A percentile compares a stretch with the other conserved stretches of the same genome.
phyloP scores from a whole-genome alignment of 2,797 vertebrate species.

The Phylloscopus collybita region DNA sequence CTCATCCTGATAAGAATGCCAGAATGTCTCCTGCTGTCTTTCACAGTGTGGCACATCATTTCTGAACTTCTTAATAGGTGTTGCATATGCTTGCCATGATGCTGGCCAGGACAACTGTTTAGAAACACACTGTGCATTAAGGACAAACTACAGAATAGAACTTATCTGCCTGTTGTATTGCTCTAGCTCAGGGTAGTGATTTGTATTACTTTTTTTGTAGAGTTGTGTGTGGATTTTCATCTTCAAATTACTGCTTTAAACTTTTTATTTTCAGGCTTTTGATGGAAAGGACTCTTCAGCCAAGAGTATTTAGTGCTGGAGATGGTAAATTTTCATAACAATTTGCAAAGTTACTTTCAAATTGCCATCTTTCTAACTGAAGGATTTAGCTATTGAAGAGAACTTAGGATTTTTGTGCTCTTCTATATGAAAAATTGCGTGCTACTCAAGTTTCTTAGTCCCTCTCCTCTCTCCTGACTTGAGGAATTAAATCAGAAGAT shows the following conservation, averaged over 20 bases:
- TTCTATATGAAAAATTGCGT: not conserved
- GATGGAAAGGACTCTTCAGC: not conserved
- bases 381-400: not conserved
- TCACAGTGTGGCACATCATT: not conserved
- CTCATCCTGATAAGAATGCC: not conserved
- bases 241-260: not conserved
- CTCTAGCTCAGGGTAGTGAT: not conserved
- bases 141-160: not conserved
- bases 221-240: not conserved
- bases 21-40: constrained; percentile 3
- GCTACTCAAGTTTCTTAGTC: not conserved
- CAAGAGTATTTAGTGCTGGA: not conserved
- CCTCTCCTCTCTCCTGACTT: not conserved
- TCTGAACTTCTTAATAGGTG: not conserved
- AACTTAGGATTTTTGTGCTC: not conserved
- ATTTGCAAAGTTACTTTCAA: not conserved
- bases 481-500: not conserved
- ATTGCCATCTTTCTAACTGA: not conserved
- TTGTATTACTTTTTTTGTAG: not conserved
- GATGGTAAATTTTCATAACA: not conserved
- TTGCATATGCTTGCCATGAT: not conserved
- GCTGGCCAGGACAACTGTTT: not conserved
- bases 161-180: not conserved
- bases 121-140: not conserved
- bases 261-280: not conserved